Percentiles rank a stretch among this genome's conserved stretches.
Conservation (phyloP, 2,888 invertebrate genomes). For the Salticus scenicus region DNA sequence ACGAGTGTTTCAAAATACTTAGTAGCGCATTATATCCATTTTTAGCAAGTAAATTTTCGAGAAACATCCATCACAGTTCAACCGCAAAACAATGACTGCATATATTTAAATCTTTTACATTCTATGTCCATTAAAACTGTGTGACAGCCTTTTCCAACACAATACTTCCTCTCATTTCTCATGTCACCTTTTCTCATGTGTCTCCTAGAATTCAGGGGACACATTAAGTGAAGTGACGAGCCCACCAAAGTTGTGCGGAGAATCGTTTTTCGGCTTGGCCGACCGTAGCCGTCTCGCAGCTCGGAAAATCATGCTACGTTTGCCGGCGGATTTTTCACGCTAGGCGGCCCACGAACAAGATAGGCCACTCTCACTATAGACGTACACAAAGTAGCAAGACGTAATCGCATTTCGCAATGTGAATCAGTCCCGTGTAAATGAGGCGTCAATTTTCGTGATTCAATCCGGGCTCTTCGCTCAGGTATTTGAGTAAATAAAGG, state of each 20-base stretch:
- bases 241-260: background rate
- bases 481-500: no score
- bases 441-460: background rate
- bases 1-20: no score
- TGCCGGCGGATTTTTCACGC: constrained; percentile 18
- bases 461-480: no score
- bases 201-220: background rate
- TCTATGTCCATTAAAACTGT: no score
- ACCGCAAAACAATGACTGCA: no score
- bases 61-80: no score
- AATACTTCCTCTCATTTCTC: background rate
- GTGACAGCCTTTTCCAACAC: background rate
- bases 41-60: no score
- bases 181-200: background rate
- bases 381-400: background rate
- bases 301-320: constrained; percentile 25
- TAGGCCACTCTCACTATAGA: background rate
- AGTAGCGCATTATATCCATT: no score
- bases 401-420: no score
- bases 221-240: background rate
- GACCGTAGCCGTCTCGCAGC: constrained; percentile 21
- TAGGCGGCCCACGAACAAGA: constrained; percentile 4
- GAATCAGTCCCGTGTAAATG: background rate
- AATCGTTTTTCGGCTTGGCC: constrained; percentile 52
- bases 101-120: no score